Evolutionary conservation across 1,140 invertebrate genomes (phyloP), one percentile per base, ranked within the genome.

Genomic region (Myzus persicae): DNA sequence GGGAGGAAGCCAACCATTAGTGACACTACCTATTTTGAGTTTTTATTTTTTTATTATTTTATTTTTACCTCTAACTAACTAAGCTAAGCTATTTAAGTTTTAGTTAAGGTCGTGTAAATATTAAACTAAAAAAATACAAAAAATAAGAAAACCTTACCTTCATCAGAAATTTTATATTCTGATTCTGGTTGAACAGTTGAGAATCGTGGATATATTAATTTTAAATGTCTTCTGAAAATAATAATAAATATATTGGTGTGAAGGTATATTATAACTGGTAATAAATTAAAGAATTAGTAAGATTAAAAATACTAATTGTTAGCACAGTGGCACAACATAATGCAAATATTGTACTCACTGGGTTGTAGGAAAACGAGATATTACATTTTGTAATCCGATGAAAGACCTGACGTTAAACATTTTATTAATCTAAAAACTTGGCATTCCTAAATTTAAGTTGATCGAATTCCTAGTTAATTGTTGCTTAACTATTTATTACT

Each of bases 141-240:
- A n/a, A n/a, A n/a, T n/a, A n/a, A n/a, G n/a, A n/a, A n/a, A 59
- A 81, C 9, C 38, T 85, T 93, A 93, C 91, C 91, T 54, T 85
- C 91, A 8, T 93, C 46, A 0, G 91, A 93, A 54, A 93, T 51
- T 42, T 84, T 84, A 51, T 93, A 84, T 44, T 90, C 89, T 24
- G 91, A 48, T 48, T 40, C 7, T 85, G 81, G 9, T 51, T 51
- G 36, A 40, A 93, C 14, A 48, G 59, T 81, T 38, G 90, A 92
- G 4, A 92, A 92, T 40, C 82, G 90, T 26, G n/a, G 54, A 24
- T n/a, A 31, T 90, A 20, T 67, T 24, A 90, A 67, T 90, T 31
- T 40, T 42, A 67, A 31, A 67, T 67, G 51, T 3, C 51, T 59
- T 44, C 89, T 90, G 54, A 90, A 90, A 90, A 40, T 90, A 42